Evolutionary conservation across 2,797 vertebrate genomes (phyloP), one percentile per base, ranked within the genome.

Genomic region (Lycodopsis pacificus): DNA sequence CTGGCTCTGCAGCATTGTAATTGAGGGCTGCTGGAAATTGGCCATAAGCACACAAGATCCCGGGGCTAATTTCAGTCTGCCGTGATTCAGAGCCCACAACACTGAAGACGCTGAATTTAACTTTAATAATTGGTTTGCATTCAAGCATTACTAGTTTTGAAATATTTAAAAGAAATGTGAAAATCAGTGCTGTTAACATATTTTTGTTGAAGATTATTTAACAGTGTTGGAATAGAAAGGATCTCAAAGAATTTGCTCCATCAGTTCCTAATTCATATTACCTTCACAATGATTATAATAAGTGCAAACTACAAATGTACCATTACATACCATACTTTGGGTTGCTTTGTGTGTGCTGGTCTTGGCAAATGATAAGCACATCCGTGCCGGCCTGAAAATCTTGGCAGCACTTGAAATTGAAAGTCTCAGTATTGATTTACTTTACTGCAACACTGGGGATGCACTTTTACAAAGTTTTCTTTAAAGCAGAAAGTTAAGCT

Each of bases 1-100:
- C 89, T 95, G 94, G 94, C 93, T 94, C 88, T 70, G 89, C 85
- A 90, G 91, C 91, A 92, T 93, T 94, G 92, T 95, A 95, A 95
- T 95, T 95, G 94, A 94, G 91, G 94, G 92, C 88, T 93, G 91
- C 92, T 95, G 93, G 94, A 95, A 92, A 88, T 71, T 86, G 89
- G 94, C 94, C 94, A 94, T 88, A 77, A 87, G 86, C 87, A 83
- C 90, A 92, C 82, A 88, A 86, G 92, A 92, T 94, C 94, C 91
- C 89, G 89, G 83, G 83, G 85, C 91, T 93, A 94, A 94, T 94
- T 95, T 94, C 90, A 91, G 90, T 93, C 89, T 91, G 89, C 92
- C 80, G 83, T 90, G 90, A 91, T 87, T 89, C 69, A 14, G 68
- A 85, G 76, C 65, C 88, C 65, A 51, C 85, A 84, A 86, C 83